Conservation (phyloP, 2,888 invertebrate genomes). For the Epistrophe grossulariae region DNA sequence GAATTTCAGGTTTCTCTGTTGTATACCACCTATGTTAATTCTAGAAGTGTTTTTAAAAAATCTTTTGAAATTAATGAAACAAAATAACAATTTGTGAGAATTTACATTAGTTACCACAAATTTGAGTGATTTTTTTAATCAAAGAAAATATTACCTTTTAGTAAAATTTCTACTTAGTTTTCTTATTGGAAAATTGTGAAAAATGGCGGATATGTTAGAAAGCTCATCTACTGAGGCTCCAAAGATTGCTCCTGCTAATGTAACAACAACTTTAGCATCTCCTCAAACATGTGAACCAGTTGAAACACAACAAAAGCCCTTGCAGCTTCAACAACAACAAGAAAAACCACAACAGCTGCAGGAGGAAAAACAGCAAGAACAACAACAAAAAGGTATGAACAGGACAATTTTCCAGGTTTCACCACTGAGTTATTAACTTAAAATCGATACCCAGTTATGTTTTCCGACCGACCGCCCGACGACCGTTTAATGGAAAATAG, state of each 20-base stretch:
- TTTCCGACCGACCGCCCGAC: conserved; percentile 29
- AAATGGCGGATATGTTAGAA: conserved; percentile 74
- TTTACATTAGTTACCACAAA: not conserved
- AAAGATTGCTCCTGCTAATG: conserved; percentile 60
- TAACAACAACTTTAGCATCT: conserved; percentile 66
- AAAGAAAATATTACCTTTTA: conserved; percentile 35
- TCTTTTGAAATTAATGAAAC: not conserved
- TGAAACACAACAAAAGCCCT: conserved; percentile 52
- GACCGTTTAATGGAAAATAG: conserved; percentile 45
- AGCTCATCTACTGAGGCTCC: conserved; percentile 66
- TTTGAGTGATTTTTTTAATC: conserved; percentile 31
- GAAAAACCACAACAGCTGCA: conserved; percentile 33
- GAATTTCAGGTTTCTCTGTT: conserved; percentile 11
- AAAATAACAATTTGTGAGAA: not conserved
- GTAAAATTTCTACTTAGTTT: conserved; percentile 23
- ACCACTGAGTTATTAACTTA: conserved; percentile 28
- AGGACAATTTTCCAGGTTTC: conserved; percentile 27
- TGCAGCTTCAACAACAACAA: conserved; percentile 41
- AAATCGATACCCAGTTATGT: conserved; percentile 60
- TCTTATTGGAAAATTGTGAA: conserved; percentile 47
- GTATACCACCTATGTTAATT: not conserved
- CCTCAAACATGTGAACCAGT: conserved; percentile 44
- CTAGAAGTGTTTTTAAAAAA: conserved; percentile 18
- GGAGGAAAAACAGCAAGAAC: conserved; percentile 51
- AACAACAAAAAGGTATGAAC: conserved; percentile 66